Evolutionary conservation across 2,888 invertebrate species (phyloP), one percentile per base, ranked within the genome.

Genomic region (Teleogryllus oceanicus): DNA sequence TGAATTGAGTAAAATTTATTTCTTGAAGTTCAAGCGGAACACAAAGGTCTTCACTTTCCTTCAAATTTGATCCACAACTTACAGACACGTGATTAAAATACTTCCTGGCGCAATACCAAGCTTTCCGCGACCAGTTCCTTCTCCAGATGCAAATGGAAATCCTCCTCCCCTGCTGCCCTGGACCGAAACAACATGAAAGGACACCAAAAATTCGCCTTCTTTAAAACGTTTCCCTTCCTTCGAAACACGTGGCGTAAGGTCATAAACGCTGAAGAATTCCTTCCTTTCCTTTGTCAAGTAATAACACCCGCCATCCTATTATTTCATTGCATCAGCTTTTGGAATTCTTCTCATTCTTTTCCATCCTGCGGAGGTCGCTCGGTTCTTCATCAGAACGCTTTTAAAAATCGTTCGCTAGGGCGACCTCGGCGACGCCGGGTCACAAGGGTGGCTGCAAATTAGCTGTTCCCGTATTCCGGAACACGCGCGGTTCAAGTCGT

Each of bases 391-490:
- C 62, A 13, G 62, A 62, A 62, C 62, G n/a, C 62, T 62, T 62
- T 62, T 62, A 13, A 62, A 62, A 62, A 62, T 62, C 37, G 62
- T 18, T 62, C 62, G 62, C 16, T 16, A 62, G 62, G 62, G 62
- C 62, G 62, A 62, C 16, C 37, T 37, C 37, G 37, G 62, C n/a
- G 16, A 0, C n/a, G 62, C 16, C 62, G 62, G 62, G 62, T 62
- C 62, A 8, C 62, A 62, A n/a, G n/a, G 16, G 62, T 18, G 20
- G 76, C 11, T n/a, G 76, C 76, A 76, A 76, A 76, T 76, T 76
- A 76, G 37, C 76, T 76, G 76, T 24, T 76, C 76, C 76, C 37
- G 76, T 76, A 76, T 76, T 76, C 76, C 76, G 76, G 76, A 76
- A 76, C 76, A 76, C 37, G 76, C 76, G 76, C 16, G 16, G 37